Evolutionary conservation across 2,113 vertebrate genomes (phyloP), one percentile per base, ranked within the genome.

Genomic region (Hyperoodon ampullatus): DNA sequence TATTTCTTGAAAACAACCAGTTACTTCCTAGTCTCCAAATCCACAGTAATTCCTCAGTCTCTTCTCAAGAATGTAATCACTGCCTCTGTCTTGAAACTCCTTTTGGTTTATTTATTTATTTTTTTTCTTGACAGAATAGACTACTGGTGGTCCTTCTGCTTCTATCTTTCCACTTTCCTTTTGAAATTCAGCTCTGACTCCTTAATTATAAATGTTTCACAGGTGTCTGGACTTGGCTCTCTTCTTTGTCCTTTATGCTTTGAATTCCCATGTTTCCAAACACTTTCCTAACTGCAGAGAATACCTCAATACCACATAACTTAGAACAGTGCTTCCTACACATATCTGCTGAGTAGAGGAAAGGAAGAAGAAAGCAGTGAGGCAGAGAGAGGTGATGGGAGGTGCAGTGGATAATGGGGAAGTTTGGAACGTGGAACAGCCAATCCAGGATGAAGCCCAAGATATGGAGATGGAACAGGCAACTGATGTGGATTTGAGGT

Each of bases 81-180:
- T 13, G 3, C 44, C 70, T 77, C 33, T 53, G 55, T 66, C 55
- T 50, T 28, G 26, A 88, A 44, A 82, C 33, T 35, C 26, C 63
- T 70, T 58, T 15, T n/a, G 47, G 44, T 30, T 15, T 53, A 6
- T 50, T 50, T 14, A 1, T 11, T 88, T 78, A 33, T 18, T 28
- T 44, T 33, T 82, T 92, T 96, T 35, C 65, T 85, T 74, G 39
- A 75, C 15, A 63, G 47, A 80, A 68, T 26, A 65, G 55, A 85
- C 75, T 85, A 23, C 24, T 23, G 6, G 5, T 23, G 66, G 4
- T 23, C 47, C 61, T 58, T 68, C 63, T 42, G 4, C 19, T 42
- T 82, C 42, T 33, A 0, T 26, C n/a, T 88, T 94, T 93, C 72
- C 82, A 60, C 35, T 94, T 81, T 23, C 72, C 66, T 94, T 70